Evolutionary conservation across 1,140 invertebrate genomes (phyloP).

Genomic region (Mizuhopecten yessoensis): DNA sequence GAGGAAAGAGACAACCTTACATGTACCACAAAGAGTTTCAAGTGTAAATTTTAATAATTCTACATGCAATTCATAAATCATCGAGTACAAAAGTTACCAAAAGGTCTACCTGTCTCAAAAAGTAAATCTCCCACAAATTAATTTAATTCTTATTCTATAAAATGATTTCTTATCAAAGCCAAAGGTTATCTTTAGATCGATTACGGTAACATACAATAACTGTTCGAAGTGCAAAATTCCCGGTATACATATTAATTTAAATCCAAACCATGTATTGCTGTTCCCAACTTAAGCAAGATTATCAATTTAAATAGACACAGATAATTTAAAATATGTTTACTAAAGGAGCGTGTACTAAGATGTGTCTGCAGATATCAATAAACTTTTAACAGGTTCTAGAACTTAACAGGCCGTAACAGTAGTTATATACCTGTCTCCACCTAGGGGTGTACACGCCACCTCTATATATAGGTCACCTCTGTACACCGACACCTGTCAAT

Average conservation of each 20-base stretch:
- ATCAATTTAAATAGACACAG: background rate
- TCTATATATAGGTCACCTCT: no score
- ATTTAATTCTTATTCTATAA: no score
- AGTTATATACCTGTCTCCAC: background rate
- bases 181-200: background rate
- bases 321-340: background rate
- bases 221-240: background rate
- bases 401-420: background rate
- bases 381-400: background rate
- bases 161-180: no score
- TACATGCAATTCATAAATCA: no score
- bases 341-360: no score
- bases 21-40: no score
- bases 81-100: no score
- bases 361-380: background rate
- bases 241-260: background rate
- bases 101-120: no score
- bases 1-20: no score
- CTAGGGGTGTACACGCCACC: background rate
- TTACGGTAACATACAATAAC: background rate
- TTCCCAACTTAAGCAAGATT: background rate
- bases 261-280: background rate
- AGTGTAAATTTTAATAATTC: no score
- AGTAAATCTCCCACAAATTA: no score
- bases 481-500: no score